phyloP scores from a whole-genome alignment of 2,113 vertebrate genomes.

The Fregetta grallaria region DNA sequence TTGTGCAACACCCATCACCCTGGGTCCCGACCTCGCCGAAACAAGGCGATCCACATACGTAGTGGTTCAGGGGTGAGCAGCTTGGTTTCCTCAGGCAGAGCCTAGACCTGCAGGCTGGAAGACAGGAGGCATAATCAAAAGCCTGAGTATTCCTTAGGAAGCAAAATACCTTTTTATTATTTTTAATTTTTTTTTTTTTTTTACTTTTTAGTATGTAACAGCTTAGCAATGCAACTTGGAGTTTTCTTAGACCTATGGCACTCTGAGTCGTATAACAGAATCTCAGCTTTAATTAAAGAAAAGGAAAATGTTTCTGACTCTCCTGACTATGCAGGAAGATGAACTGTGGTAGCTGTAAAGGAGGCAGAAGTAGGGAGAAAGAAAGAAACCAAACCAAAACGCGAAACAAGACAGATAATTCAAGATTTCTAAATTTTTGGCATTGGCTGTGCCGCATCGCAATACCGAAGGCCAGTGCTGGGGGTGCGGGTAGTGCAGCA shows the following conservation, averaged over 20 bases:
- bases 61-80: not conserved
- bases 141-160: not conserved
- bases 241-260: not conserved
- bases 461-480: rapidly evolving
- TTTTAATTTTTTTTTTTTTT: not conserved
- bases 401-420: not conserved
- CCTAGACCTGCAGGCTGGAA: not conserved
- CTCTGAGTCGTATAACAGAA: not conserved
- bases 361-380: not conserved
- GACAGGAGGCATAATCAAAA: not conserved
- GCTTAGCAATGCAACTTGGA: not conserved
- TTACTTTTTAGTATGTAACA: not conserved
- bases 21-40: not conserved
- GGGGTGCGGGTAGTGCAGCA: not conserved
- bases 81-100: not conserved
- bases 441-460: rapidly evolving
- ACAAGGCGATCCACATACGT: not conserved
- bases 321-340: not conserved
- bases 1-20: not conserved
- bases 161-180: not conserved
- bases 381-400: not conserved
- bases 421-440: not conserved
- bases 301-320: not conserved
- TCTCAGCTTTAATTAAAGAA: not conserved
- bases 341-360: not conserved